A percentile compares a stretch with the other conserved stretches of the same genome.
Conservation (phyloP, 2,797 vertebrate genomes). For the Scolopax bukidnonensis region DNA sequence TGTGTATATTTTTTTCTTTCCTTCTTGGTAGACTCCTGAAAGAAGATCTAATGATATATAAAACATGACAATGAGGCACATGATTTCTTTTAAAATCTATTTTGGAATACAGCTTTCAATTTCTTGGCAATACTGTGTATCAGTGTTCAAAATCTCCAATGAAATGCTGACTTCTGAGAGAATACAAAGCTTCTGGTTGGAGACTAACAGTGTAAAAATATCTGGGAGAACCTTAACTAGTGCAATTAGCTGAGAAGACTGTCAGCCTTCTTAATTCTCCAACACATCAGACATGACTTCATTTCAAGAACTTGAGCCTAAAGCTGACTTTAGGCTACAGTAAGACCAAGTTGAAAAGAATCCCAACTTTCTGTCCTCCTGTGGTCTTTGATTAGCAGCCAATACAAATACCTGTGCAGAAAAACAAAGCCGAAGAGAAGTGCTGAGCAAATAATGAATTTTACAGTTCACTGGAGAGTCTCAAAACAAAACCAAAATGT, state of each 20-base stretch:
- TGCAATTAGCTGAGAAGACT: background rate
- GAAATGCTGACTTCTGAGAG: background rate
- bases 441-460: constrained; percentile 6
- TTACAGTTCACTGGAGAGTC: background rate
- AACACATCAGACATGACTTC: background rate
- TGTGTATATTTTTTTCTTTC: background rate
- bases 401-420: background rate
- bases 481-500: background rate
- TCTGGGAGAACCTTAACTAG: background rate
- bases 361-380: background rate
- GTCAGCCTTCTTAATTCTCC: background rate
- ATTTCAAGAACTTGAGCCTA: background rate
- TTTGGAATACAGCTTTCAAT: background rate
- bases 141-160: background rate
- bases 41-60: background rate
- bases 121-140: background rate
- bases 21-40: background rate
- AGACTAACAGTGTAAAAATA: background rate
- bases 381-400: background rate
- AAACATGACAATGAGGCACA: background rate
- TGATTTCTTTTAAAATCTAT: background rate
- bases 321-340: background rate
- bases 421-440: background rate
- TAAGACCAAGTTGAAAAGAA: background rate
- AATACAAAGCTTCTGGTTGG: background rate